phyloP scores from a whole-genome alignment of 2,113 vertebrate genomes.

The Ovis aries region ARS-UI_Ramb_v3.0 NC_056070.1:10941501-10942000 shows the following conservation, averaged over 20 bases:
- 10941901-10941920: background rate
- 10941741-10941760: background rate
- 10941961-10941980: background rate
- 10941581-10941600: background rate
- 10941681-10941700: background rate
- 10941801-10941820: background rate
- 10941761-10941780: background rate
- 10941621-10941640: background rate
- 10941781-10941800: background rate
- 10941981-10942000: background rate
- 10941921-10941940: background rate
- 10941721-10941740: background rate
- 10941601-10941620: background rate
- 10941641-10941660: fast-evolving
- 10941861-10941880: background rate
- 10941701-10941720: background rate
- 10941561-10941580: background rate
- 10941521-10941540: background rate
- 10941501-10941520: background rate
- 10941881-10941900: background rate
- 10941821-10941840: background rate
- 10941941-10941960: background rate
- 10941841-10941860: background rate
- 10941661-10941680: background rate
- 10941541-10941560: background rate